Evolutionary conservation across 1,140 invertebrate species (phyloP).

Genomic region (Aleiodes sp.): DNA sequence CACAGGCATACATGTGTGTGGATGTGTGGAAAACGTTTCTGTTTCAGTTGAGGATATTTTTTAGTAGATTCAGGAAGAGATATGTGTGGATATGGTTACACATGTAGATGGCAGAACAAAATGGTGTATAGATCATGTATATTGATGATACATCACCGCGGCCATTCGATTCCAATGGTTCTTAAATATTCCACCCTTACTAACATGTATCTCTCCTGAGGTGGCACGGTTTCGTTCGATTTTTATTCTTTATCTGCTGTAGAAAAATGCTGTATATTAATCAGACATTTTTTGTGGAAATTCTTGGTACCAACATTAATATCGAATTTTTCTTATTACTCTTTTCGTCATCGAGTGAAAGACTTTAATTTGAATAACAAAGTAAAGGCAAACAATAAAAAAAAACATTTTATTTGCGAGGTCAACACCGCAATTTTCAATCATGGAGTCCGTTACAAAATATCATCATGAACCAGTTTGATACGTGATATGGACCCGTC

Average conservation of each 20-base stretch:
- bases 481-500: constrained; percentile 25
- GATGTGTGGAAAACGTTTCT: no score
- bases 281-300: no score
- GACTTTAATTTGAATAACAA: not conserved
- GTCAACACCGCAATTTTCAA: constrained; percentile 2
- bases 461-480: constrained; percentile 22
- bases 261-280: no score
- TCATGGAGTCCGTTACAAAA: constrained; percentile 12
- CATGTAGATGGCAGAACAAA: constrained; percentile 38
- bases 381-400: not conserved
- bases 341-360: no score
- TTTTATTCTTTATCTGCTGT: no score
- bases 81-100: constrained; percentile 30
- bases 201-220: no score
- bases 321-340: no score
- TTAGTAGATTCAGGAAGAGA: not conserved
- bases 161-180: constrained; percentile 24
- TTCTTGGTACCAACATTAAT: no score
- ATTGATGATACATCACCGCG: constrained; percentile 52
- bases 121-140: constrained; percentile 58
- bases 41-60: constrained; percentile 13
- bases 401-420: not conserved
- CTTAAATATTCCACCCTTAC: constrained; percentile 23
- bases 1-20: no score
- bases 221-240: no score